Evolutionary conservation across 2,888 invertebrate genomes (phyloP), one percentile per base, ranked within the genome.

Genomic region (Maniola hyperantus): DNA sequence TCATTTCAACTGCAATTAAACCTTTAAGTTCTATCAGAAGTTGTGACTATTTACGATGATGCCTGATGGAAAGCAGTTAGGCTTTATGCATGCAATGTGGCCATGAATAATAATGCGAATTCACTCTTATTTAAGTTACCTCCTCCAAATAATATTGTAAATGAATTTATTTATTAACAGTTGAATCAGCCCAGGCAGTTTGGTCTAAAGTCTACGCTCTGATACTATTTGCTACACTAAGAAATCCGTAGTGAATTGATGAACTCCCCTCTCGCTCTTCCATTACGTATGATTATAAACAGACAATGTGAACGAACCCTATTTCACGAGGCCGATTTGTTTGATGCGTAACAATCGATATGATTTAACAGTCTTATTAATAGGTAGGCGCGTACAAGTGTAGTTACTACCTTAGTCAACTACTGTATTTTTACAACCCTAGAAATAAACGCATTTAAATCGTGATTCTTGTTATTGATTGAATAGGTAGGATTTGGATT

Each of bases 241-340:
- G 69, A 66, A 69, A 66, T 69, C 53, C 39, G 55, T 66, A 57
- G 64, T 66, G 64, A 66, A 69, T 66, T 64, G 64, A 64, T 64
- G 58, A 66, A 36, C 54, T 66, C 60, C 66, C 63, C 63, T 62
- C 62, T 54, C 53, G 42, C 33, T 62, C 55, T 51, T 46, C 55
- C 60, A 64, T 69, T 66, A 66, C 66, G 64, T 64, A 44, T 53
- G 60, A 64, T 60, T 64, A 66, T 66, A 66, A 69, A 66, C 66
- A 66, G 62, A 50, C 66, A 60, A 61, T 58, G 48, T 69, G 64
- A 64, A 64, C 50, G 64, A 61, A 66, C 66, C 46, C 57, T 53
- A 66, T 57, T 64, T 66, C 60, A 60, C 54, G 54, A 48, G 42
- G 55, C 60, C 46, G 20, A 55, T 55, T 55, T 20, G 53, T 54